Percentiles rank a stretch among this genome's conserved stretches.
Conservation (phyloP, 2,888 invertebrate species). For the Plagiodera versicolora region DNA sequence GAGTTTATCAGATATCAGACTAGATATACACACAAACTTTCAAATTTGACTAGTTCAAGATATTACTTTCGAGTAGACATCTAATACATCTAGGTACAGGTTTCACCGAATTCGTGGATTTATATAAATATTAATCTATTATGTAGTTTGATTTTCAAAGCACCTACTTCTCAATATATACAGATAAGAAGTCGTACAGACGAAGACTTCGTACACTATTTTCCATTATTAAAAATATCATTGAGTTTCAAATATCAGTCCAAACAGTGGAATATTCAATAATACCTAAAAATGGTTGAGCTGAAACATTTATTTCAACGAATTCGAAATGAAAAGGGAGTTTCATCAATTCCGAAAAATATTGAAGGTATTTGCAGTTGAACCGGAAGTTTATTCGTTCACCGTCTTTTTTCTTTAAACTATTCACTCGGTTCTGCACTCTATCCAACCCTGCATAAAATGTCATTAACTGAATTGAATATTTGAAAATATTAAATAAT, state of each 20-base stretch:
- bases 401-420: no score
- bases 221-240: background rate
- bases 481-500: no score
- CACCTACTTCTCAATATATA: background rate
- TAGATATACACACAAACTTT: background rate
- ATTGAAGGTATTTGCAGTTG: no score
- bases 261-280: background rate
- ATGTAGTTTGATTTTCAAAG: background rate
- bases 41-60: background rate
- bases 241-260: background rate
- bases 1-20: no score
- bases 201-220: background rate
- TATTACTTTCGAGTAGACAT: background rate
- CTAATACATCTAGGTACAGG: background rate
- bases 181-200: background rate
- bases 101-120: background rate
- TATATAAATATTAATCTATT: background rate
- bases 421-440: no score
- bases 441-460: no score
- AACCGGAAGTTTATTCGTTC: no score
- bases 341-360: no score
- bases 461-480: no score
- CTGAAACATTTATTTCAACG: no score
- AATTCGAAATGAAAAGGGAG: no score
- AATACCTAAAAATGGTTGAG: no score